Evolutionary conservation across 2,113 vertebrate species (phyloP), one percentile per base, ranked within the genome.

Genomic region (Brachyistius frenatus): DNA sequence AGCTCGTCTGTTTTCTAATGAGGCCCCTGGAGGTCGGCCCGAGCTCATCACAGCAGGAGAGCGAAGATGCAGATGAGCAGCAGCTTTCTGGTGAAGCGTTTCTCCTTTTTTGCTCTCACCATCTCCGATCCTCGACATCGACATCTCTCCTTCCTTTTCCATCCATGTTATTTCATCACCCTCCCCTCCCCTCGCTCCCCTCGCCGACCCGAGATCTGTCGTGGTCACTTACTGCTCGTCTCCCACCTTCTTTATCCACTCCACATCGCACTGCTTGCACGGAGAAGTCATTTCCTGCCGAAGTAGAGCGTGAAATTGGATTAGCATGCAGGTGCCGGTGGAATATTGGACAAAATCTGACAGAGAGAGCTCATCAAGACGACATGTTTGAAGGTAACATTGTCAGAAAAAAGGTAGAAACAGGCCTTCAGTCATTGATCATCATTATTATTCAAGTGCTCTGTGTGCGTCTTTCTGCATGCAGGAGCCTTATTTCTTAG

Each of bases 221-320:
- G 49, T 31, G 76, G 80, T 81, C 80, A 98, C 98, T 98, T 96
- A 99, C 98, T 99, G 98, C 89, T 98, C 98, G 0, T 99, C 98
- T 83, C 97, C 98, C 82, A 98, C 95, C 92, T 97, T 98, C 94
- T 99, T 98, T 93, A 99, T 96, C 97, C 98, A 99, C 30, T 96
- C 98, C 96, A 98, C 97, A 89, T 99, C 96, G 74, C 97, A 94
- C 94, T 97, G 97, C 16, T 97, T 97, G 93, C 97, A 97, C 44
- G 94, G 95, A 72, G 94, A 95, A 80, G 92, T 95, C 91, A 97
- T 93, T 67, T 98, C 97, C 98, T 99, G 93, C 60, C 35, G 53
- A 87, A 87, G 81, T 72, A 80, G 87, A 91, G 89, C 81, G 53
- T 86, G 84, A 84, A 89, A 92, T 91, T 76, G 88, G 86, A 90